Percentiles rank a stretch among this genome's conserved stretches.
These are phyloP conservation scores for Notothenia rossii DNA, from an alignment of 2,113 vertebrate species.

Conservation along the genomic window DNA sequence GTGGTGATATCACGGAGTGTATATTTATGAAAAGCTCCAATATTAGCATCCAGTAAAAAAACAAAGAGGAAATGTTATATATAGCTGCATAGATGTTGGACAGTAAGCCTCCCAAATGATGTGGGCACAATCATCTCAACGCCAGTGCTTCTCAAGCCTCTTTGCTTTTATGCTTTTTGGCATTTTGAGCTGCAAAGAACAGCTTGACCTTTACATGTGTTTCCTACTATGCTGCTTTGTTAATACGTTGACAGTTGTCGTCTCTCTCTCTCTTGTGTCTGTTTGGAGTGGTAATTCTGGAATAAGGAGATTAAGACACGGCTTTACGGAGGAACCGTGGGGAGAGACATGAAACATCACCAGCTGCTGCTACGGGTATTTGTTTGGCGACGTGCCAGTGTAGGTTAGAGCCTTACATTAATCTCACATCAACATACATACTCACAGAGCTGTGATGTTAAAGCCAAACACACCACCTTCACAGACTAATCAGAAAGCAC, in stretches of 20 bases:
- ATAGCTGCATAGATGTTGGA: not conserved
- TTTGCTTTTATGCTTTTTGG: not conserved
- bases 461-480: slow-evolving; percentile 15
- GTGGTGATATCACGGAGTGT: not conserved
- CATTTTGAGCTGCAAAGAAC: slow-evolving; percentile 9
- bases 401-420: not conserved
- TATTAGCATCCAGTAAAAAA: not conserved
- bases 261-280: not conserved
- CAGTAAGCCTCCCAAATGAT: not conserved
- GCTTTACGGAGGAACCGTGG: slow-evolving; percentile 11
- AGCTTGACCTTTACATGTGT: slow-evolving; percentile 34
- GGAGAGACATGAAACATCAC: slow-evolving; percentile 6
- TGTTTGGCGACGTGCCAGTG: slow-evolving; percentile 23
- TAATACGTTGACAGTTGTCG: slow-evolving; percentile 38
- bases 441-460: slow-evolving; percentile 8
- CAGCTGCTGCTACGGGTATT: slow-evolving; percentile 1
- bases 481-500: not conserved
- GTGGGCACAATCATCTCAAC: not conserved
- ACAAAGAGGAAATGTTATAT: not conserved
- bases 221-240: not conserved
- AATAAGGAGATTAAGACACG: slow-evolving; percentile 38
- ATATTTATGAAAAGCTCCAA: not conserved
- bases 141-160: not conserved
- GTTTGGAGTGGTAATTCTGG: slow-evolving; percentile 20
- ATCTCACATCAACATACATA: too few species aligned